These are phyloP conservation scores for Philotrypesis tridentata DNA, from an alignment of 1,140 invertebrate genomes.

Conservation along the genomic window DNA sequence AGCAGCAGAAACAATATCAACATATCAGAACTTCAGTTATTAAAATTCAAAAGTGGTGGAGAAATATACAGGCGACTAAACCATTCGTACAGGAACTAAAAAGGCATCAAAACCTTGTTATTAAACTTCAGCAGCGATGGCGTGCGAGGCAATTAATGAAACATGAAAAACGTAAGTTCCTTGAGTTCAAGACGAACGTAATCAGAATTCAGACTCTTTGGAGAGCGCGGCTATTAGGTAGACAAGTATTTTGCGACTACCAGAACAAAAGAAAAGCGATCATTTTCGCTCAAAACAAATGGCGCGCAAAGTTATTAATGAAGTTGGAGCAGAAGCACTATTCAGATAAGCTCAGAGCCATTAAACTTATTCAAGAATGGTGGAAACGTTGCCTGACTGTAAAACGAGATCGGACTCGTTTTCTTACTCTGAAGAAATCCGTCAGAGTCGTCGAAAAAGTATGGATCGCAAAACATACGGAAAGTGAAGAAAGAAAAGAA, in stretches of 20 bases:
- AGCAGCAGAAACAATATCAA: conserved; percentile 55
- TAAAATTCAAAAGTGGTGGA: conserved; percentile 72
- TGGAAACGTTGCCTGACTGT: conserved; percentile 66
- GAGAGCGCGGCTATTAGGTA: conserved; percentile 68
- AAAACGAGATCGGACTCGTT: conserved; percentile 66
- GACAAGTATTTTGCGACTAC: conserved; percentile 62
- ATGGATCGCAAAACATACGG: conserved; percentile 52
- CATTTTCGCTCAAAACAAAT: conserved; percentile 68
- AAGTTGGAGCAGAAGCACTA: conserved; percentile 65
- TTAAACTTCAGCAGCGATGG: conserved; percentile 70
- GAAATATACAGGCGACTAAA: conserved; percentile 56
- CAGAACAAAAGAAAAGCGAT: conserved; percentile 57
- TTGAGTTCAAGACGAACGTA: conserved; percentile 55
- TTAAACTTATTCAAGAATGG: conserved; percentile 70
- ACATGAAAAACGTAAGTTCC: conserved; percentile 59
- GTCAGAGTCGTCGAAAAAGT: conserved; percentile 57
- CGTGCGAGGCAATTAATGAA: conserved; percentile 67
- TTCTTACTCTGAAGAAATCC: conserved; percentile 62
- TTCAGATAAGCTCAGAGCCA: conserved; percentile 62
- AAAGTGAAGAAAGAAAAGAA: conserved; percentile 47
- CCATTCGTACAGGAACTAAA: conserved; percentile 51
- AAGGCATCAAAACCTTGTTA: conserved; percentile 52
- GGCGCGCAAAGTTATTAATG: conserved; percentile 68
- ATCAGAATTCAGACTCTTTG: conserved; percentile 71
- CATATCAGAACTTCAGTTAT: conserved; percentile 53